A percentile compares a stretch with the other conserved stretches of the same genome.
Conservation (phyloP, 2,797 vertebrate genomes). For the Chrysocyon brachyurus region DNA sequence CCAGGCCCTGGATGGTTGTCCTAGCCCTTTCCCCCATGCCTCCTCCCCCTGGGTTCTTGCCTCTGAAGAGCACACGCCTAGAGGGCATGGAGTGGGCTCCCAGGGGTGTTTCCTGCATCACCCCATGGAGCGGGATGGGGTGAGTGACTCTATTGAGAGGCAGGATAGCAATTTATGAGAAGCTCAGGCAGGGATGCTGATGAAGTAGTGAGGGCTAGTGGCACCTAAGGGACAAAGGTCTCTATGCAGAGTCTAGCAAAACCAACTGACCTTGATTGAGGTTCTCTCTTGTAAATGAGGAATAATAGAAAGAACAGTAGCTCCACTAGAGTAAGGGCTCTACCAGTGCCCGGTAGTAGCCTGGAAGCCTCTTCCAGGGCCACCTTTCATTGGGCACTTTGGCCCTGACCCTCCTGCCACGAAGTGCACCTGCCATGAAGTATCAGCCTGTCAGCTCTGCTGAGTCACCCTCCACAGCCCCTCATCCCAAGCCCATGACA, state of each 20-base stretch:
- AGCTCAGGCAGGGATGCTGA: conserved; percentile 58
- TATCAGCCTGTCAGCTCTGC: not conserved
- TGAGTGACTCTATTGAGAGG: conserved; percentile 69
- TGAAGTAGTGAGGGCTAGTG: conserved; percentile 61
- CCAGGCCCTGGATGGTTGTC: not conserved
- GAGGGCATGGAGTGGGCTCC: too few relatives aligned
- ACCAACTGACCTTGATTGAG: conserved; percentile 74
- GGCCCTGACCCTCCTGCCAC: not conserved
- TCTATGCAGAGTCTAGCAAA: conserved; percentile 72
- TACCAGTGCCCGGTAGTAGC: not conserved
- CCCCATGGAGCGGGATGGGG: not conserved
- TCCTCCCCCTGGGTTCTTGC: not conserved
- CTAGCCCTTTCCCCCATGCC: too few relatives aligned
- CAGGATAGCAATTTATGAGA: not conserved
- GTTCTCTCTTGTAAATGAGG: conserved; percentile 78
- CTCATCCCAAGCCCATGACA: not conserved
- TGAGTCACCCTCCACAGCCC: not conserved
- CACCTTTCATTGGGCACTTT: not conserved
- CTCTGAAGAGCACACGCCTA: fast-evolving
- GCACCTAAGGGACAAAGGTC: conserved; percentile 67
- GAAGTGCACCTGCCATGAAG: not conserved
- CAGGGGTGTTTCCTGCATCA: not conserved
- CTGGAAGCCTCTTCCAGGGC: not conserved
- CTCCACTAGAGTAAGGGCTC: conserved; percentile 64
- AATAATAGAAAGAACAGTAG: conserved; percentile 78